A percentile compares a stretch with the other conserved stretches of the same genome.
These are phyloP conservation scores for Heteropelma amictum DNA, from an alignment of 2,888 invertebrate genomes.

Conservation along the genomic window DNA sequence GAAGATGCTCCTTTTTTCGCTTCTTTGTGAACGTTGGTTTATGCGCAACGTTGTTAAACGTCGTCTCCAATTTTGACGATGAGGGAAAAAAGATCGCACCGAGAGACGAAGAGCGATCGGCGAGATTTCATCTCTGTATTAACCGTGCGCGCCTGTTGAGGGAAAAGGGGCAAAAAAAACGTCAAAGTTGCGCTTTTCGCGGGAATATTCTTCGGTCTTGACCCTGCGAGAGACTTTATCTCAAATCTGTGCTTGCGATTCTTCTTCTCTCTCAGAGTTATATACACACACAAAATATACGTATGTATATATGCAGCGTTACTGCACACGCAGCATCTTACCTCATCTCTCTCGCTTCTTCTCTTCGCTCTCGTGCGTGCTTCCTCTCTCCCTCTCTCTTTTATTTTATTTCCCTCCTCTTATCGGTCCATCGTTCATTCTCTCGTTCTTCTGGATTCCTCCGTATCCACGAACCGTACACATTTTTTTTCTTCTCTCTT, in stretches of 20 bases:
- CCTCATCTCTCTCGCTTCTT: slow-evolving; percentile 28
- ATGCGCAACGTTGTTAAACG: slow-evolving; percentile 5
- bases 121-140: slow-evolving; percentile 66
- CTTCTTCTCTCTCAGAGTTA: slow-evolving; percentile 44
- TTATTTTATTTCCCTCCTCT: slow-evolving; percentile 15
- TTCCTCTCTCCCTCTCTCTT: not conserved
- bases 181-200: slow-evolving; percentile 35
- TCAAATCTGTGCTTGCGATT: slow-evolving; percentile 59
- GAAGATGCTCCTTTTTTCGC: too few relatives aligned
- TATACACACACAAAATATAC: not conserved
- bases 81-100: slow-evolving; percentile 9
- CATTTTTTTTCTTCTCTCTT: slow-evolving; percentile 33
- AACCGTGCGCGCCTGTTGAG: slow-evolving; percentile 64
- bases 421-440: slow-evolving; percentile 44
- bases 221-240: slow-evolving; percentile 55
- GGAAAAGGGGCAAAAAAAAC: not conserved
- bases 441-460: slow-evolving; percentile 56
- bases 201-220: slow-evolving; percentile 44
- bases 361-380: not conserved
- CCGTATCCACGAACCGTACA: too few relatives aligned
- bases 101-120: slow-evolving; percentile 37
- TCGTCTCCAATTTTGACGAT: not conserved
- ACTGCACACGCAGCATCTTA: slow-evolving; percentile 34
- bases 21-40: not conserved
- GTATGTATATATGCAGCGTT: not conserved